These are phyloP conservation scores for Melinopterus prodromus DNA, from an alignment of 2,888 invertebrate species.

Conservation along the genomic window DNA sequence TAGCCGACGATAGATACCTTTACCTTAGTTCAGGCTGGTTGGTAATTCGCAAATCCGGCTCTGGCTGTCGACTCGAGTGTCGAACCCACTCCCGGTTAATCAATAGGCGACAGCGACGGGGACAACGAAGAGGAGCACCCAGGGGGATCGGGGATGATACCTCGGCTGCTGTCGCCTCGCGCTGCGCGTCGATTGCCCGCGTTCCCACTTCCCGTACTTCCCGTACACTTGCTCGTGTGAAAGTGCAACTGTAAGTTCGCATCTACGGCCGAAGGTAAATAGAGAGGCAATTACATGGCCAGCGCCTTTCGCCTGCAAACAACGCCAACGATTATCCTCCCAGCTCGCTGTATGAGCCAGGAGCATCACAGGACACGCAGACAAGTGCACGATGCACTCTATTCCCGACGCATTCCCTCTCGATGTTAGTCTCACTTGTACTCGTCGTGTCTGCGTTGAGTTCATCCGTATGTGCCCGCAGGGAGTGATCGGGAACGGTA, in stretches of 20 bases:
- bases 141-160: too few species aligned
- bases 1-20: too few species aligned
- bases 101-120: background rate
- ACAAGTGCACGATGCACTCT: too few species aligned
- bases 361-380: too few species aligned
- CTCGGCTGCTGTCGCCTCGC: too few species aligned
- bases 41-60: background rate
- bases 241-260: slow-evolving; percentile 53
- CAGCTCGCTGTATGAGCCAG: background rate
- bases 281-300: slow-evolving; percentile 56
- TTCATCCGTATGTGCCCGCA: too few species aligned
- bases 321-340: slow-evolving; percentile 35
- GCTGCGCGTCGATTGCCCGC: too few species aligned
- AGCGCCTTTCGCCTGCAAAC: slow-evolving; percentile 46
- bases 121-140: background rate
- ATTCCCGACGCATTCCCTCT: too few species aligned
- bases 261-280: slow-evolving; percentile 56
- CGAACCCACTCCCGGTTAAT: background rate
- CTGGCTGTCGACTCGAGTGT: background rate
- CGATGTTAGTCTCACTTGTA: too few species aligned
- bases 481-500: too few species aligned
- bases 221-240: slow-evolving; percentile 48
- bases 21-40: too few species aligned
- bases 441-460: too few species aligned
- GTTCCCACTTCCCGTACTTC: background rate